These are phyloP conservation scores for Drosophila cardini DNA, from an alignment of 1,140 invertebrate genomes.

Conservation along the genomic window DNA sequence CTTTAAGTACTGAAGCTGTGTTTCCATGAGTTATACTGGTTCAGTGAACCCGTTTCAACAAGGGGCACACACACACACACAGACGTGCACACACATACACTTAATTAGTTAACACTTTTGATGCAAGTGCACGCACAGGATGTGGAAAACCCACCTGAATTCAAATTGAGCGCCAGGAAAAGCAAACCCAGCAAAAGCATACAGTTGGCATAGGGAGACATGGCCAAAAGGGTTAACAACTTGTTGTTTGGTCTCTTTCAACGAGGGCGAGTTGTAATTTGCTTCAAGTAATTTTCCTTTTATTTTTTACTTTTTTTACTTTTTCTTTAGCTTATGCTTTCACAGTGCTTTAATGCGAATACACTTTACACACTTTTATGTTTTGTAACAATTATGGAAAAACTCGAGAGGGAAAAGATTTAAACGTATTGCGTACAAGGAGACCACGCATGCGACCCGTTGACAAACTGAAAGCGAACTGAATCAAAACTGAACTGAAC, in stretches of 20 bases:
- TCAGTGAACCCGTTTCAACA: conserved; percentile 37
- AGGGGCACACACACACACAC: conserved; percentile 29
- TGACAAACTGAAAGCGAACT: conserved; percentile 75
- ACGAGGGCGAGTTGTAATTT: neutral
- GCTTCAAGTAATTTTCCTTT: neutral
- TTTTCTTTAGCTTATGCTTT: conserved; percentile 5
- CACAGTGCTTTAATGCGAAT: neutral
- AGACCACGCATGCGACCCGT: conserved; percentile 74
- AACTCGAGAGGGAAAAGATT: conserved; percentile 5
- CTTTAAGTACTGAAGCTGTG: neutral
- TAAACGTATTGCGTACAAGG: conserved; percentile 11
- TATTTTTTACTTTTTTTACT: neutral
- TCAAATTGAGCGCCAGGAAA: conserved; percentile 57
- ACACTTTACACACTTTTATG: conserved; percentile 9
- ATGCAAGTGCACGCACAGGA: conserved; percentile 42
- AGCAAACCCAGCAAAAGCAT: conserved; percentile 54
- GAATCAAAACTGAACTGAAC: conserved; percentile 60
- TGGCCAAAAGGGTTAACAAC: conserved; percentile 33
- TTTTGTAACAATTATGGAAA: neutral
- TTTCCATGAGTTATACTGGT: conserved; percentile 14
- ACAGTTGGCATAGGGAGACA: conserved; percentile 63
- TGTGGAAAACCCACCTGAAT: conserved; percentile 60
- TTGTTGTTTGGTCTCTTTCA: conserved; percentile 8
- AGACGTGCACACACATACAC: conserved; percentile 26
- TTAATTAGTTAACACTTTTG: conserved; percentile 66